These are phyloP conservation scores for Eristalis arbustorum DNA, from an alignment of 2,888 invertebrate genomes.

Conservation along the genomic window DNA sequence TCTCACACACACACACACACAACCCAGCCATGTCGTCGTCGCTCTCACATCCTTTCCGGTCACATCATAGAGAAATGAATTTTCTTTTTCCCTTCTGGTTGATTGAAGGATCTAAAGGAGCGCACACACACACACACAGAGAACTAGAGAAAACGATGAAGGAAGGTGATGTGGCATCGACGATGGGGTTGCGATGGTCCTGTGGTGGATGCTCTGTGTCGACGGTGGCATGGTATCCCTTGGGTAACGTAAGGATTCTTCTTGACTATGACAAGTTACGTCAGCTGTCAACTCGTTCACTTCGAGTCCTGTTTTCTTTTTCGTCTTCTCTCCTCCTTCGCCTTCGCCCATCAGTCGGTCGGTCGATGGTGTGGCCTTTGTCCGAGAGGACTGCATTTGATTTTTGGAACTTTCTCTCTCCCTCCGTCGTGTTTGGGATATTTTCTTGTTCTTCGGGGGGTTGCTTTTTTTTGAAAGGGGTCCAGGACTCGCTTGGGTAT, in stretches of 20 bases:
- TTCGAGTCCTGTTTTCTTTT: constrained; percentile 60
- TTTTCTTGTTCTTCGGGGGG: constrained; percentile 3
- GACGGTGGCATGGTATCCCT: constrained; percentile 50
- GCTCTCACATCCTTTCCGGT: constrained; percentile 61
- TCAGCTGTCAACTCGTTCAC: constrained; percentile 69
- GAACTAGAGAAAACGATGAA: constrained; percentile 56
- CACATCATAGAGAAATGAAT: constrained; percentile 65
- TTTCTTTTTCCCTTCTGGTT: constrained; percentile 69
- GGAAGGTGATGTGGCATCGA: constrained; percentile 10
- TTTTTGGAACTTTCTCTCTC: constrained; percentile 25
- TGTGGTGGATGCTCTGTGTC: background rate
- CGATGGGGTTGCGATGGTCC: constrained; percentile 20
- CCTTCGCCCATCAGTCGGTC: constrained; percentile 2
- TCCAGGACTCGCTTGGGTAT: constrained; percentile 65
- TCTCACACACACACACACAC: too few species aligned
- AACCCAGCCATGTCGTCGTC: background rate
- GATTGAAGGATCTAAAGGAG: constrained; percentile 70
- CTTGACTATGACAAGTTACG: constrained; percentile 71
- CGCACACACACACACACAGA: too few species aligned
- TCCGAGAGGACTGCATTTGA: constrained; percentile 67
- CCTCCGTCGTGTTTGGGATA: constrained; percentile 1
- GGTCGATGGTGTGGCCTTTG: constrained; percentile 52
- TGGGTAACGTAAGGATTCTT: constrained; percentile 69
- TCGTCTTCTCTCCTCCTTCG: constrained; percentile 2
- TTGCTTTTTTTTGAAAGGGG: constrained; percentile 36